Conservation (phyloP, 2,113 vertebrate genomes). For the Thinocorus orbignyianus region DNA sequence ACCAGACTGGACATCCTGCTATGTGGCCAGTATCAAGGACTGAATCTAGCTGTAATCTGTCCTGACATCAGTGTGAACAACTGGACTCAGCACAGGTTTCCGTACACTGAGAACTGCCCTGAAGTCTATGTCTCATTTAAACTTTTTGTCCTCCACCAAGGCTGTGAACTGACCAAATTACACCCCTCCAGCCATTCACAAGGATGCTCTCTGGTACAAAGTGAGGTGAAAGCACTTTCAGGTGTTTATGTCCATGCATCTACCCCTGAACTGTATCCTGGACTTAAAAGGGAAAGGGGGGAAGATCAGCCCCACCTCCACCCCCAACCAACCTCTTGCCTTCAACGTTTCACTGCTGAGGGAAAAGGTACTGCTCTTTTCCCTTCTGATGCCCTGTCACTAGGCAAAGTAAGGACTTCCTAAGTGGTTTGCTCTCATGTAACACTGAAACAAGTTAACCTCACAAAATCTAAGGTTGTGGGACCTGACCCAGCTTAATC, state of each 20-base stretch:
- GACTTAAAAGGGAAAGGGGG: neutral
- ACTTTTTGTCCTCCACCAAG: neutral
- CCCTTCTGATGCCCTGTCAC: neutral
- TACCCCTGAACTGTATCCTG: neutral
- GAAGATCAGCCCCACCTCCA: neutral
- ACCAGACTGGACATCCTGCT: neutral
- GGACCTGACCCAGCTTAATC: neutral
- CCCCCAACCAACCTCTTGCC: neutral
- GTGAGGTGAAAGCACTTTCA: neutral
- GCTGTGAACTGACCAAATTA: neutral
- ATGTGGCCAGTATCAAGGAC: neutral
- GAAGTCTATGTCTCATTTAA: neutral
- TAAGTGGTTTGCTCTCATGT: neutral
- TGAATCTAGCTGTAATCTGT: neutral
- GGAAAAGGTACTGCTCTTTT: neutral
- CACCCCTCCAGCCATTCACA: neutral
- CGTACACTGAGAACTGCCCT: neutral
- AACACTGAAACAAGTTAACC: neutral
- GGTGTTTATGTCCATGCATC: neutral
- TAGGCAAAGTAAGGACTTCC: neutral
- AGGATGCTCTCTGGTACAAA: neutral
- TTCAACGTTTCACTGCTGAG: neutral
- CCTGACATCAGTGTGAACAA: neutral
- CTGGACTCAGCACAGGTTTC: neutral
- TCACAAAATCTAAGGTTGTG: neutral